Conservation (phyloP, 2,797 vertebrate species). For the Heterohyrax brucei region DNA sequence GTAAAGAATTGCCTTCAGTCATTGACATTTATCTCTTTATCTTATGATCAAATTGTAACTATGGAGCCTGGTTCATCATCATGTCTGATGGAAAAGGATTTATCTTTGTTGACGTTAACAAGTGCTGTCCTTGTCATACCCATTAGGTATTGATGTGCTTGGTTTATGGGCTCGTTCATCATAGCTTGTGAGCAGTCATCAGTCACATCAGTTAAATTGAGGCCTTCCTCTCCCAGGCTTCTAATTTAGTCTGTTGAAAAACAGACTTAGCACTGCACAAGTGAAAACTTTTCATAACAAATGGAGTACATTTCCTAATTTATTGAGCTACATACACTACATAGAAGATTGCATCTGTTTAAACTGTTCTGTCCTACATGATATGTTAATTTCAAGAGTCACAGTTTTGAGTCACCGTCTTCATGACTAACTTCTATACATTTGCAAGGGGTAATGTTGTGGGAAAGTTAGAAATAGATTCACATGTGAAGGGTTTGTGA, state of each 20-base stretch:
- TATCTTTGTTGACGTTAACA: conserved; percentile 69
- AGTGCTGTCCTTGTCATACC: conserved; percentile 48
- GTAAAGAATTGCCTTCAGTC: conserved; percentile 80
- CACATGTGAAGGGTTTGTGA: not conserved
- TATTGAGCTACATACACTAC: not conserved
- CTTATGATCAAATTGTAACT: conserved; percentile 81
- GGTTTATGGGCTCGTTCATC: conserved; percentile 82
- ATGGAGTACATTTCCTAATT: not conserved
- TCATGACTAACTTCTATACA: not conserved
- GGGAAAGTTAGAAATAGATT: not conserved
- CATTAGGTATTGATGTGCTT: conserved; percentile 81
- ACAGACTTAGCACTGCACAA: not conserved
- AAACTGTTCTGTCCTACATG: not conserved
- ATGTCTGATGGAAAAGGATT: conserved; percentile 73
- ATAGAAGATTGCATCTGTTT: not conserved
- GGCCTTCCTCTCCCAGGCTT: not conserved
- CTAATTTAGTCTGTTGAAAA: conserved; percentile 64
- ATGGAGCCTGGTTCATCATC: conserved; percentile 69
- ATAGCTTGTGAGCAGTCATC: conserved; percentile 63
- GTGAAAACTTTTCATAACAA: not conserved
- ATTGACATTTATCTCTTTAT: conserved; percentile 82
- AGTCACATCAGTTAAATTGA: conserved; percentile 50
- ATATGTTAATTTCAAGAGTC: not conserved
- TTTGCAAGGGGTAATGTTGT: not conserved
- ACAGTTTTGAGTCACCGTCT: not conserved